Conservation (phyloP, 2,888 invertebrate genomes). For the Zhengitettix transpicula region DNA sequence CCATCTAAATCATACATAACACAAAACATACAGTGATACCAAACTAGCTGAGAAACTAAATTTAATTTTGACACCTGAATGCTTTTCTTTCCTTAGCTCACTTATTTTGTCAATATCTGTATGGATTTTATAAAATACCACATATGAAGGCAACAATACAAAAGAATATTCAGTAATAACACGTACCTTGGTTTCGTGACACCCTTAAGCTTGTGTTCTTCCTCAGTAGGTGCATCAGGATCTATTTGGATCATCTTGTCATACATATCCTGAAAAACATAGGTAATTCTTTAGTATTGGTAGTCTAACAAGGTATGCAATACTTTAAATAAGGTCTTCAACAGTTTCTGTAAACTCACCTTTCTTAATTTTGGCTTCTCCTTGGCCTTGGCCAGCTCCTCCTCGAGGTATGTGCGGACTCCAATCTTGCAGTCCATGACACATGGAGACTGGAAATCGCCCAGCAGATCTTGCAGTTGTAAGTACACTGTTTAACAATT, state of each 20-base stretch:
- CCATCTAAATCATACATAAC: too few species aligned
- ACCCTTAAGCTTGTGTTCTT: slow-evolving; percentile 76
- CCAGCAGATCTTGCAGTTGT: slow-evolving; percentile 81
- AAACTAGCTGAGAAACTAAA: too few species aligned
- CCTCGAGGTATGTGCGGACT: slow-evolving; percentile 84
- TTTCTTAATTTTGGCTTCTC: slow-evolving; percentile 83
- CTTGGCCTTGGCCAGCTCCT: slow-evolving; percentile 86
- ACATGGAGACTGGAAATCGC: slow-evolving; percentile 80
- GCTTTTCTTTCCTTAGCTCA: too few species aligned
- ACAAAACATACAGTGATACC: too few species aligned
- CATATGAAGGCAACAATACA: too few species aligned
- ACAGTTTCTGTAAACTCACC: slow-evolving; percentile 27
- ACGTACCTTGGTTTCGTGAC: slow-evolving; percentile 75
- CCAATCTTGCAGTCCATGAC: slow-evolving; percentile 97
- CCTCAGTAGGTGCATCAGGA: slow-evolving; percentile 70
- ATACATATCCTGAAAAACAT: slow-evolving; percentile 66
- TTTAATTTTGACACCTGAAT: too few species aligned
- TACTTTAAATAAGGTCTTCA: too few species aligned
- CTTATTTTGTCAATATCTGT: too few species aligned
- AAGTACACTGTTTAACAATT: slow-evolving; percentile 44
- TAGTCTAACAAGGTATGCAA: too few species aligned
- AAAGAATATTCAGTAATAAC: neutral
- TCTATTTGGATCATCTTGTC: slow-evolving; percentile 95
- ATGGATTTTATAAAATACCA: too few species aligned
- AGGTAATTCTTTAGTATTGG: slow-evolving; percentile 16